A percentile compares a stretch with the other conserved stretches of the same genome.
These are phyloP conservation scores for Chaetura pelagica DNA, from an alignment of 2,113 vertebrate genomes.

Conservation along the genomic window DNA sequence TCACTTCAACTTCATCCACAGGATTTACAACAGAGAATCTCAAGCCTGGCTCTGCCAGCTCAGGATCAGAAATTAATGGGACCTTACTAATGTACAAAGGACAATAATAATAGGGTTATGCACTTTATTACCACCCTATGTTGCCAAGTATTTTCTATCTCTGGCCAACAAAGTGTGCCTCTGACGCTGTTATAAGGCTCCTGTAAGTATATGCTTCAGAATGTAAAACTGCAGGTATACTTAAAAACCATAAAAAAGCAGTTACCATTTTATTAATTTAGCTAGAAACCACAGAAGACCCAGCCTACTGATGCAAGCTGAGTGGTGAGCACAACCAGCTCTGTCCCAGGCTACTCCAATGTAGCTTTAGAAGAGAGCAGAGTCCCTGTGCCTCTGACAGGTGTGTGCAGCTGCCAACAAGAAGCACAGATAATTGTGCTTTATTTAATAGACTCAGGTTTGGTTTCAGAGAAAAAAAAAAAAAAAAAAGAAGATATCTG, in stretches of 20 bases:
- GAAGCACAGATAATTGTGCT: background rate
- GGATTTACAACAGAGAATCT: background rate
- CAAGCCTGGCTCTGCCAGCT: background rate
- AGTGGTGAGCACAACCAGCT: background rate
- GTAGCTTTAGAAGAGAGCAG: background rate
- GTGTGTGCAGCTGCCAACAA: background rate
- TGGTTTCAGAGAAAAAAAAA: background rate
- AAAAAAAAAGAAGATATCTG: background rate
- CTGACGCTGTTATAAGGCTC: background rate
- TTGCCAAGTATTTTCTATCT: background rate
- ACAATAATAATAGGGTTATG: background rate
- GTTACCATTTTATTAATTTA: background rate
- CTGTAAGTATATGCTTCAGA: background rate
- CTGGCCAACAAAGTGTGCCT: background rate
- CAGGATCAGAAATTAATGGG: fast-evolving
- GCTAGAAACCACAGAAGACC: background rate
- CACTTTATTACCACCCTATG: background rate
- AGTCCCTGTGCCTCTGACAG: background rate
- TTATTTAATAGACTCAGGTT: background rate
- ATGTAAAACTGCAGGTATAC: too few species aligned
- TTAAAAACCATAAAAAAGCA: background rate
- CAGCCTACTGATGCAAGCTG: background rate
- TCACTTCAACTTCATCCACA: background rate
- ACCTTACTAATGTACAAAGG: background rate
- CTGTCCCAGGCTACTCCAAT: background rate